These are phyloP conservation scores for Halcyon badia DNA, from an alignment of 2,797 vertebrate species.

Conservation along the genomic window DNA sequence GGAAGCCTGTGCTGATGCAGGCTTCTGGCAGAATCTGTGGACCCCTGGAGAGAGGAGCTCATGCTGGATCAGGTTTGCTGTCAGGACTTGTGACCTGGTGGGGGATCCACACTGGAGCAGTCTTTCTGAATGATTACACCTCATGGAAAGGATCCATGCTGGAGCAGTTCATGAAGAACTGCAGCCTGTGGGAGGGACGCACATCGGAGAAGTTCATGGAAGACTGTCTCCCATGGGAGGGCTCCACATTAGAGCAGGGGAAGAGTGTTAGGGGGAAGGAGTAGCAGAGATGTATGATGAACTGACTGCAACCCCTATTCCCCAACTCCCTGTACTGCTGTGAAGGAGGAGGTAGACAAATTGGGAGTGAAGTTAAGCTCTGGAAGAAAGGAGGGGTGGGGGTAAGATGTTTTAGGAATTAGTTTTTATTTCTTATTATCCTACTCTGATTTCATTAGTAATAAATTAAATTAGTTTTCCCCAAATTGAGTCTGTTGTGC, in stretches of 20 bases:
- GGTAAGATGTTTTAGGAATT: not conserved
- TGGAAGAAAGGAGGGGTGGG: not conserved
- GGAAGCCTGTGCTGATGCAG: not conserved
- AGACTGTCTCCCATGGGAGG: not conserved
- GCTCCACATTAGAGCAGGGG: not conserved
- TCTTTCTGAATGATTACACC: not conserved
- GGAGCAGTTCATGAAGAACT: not conserved
- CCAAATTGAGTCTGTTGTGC: not conserved
- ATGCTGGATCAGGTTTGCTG: not conserved
- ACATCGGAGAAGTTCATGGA: not conserved
- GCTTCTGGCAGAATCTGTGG: not conserved
- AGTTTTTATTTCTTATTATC: not conserved
- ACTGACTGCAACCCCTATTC: not conserved
- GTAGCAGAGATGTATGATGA: not conserved
- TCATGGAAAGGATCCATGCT: not conserved
- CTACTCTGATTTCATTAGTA: not conserved
- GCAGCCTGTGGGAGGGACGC: not conserved
- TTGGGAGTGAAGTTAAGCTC: not conserved
- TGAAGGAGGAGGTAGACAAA: not conserved
- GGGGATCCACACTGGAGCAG: not conserved
- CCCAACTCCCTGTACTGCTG: not conserved
- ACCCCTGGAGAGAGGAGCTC: not conserved
- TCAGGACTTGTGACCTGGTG: not conserved
- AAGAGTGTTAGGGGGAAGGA: not conserved
- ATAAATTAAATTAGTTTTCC: not conserved